Evolutionary conservation across 2,888 invertebrate species (phyloP).

Genomic region (Hydrotaea cyrtoneurina): DNA sequence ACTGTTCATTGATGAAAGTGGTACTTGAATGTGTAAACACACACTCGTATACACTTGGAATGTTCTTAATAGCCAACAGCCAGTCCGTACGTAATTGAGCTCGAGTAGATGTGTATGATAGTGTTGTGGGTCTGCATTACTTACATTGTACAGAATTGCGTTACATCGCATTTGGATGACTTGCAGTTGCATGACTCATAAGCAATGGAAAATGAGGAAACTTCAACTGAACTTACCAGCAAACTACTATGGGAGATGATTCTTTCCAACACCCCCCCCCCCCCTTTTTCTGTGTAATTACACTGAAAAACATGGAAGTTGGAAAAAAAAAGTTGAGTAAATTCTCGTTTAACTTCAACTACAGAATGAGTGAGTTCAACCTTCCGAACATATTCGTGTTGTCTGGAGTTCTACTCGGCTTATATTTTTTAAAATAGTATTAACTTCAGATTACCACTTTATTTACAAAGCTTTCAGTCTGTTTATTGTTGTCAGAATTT

Average conservation of each 20-base stretch:
- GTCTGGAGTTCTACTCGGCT: no score
- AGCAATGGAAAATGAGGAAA: background rate
- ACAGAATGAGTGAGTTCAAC: background rate
- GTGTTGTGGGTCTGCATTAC: background rate
- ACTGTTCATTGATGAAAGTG: no score
- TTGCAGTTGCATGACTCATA: conserved; percentile 14
- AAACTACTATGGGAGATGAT: background rate
- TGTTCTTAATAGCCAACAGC: background rate
- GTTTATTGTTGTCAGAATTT: no score
- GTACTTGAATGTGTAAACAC: no score
- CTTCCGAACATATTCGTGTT: no score
- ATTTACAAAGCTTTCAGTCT: no score
- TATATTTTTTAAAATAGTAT: no score
- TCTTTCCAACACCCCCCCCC: no score
- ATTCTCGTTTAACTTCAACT: no score
- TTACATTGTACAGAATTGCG: background rate
- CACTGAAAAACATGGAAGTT: background rate
- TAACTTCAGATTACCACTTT: no score
- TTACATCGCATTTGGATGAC: background rate
- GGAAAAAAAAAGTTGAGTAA: background rate
- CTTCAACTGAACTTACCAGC: background rate
- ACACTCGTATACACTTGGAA: no score
- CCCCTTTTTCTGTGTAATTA: no score
- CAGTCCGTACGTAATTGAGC: background rate
- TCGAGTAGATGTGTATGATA: background rate